Evolutionary conservation across 2,797 vertebrate genomes (phyloP).

Genomic region (Masticophis lateralis): DNA sequence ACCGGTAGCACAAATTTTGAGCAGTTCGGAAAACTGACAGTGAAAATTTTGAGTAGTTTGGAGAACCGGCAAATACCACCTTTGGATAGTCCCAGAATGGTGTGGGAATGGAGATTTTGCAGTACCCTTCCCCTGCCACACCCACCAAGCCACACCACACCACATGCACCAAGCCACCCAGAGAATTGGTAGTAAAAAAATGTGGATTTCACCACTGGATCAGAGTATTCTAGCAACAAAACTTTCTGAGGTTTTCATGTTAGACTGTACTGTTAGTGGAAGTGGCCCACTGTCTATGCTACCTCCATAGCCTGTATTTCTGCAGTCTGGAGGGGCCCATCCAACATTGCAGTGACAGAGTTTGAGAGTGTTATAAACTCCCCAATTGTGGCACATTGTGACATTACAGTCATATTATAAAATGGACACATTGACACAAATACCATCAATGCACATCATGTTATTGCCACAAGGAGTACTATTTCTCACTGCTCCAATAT

Average conservation of each 20-base stretch:
- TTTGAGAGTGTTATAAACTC: constrained; percentile 69
- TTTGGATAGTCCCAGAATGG: too few species aligned
- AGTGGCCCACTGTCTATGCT: constrained; percentile 70
- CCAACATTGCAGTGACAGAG: constrained; percentile 69
- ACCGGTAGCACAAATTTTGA: too few species aligned
- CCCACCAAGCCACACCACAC: too few species aligned
- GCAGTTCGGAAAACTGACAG: constrained; percentile 12
- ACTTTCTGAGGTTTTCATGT: not conserved
- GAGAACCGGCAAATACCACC: too few species aligned
- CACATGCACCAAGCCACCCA: too few species aligned
- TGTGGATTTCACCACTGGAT: not conserved
- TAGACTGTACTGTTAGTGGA: not conserved
- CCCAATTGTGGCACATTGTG: constrained; percentile 50
- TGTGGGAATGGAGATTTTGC: too few species aligned
- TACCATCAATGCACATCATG: constrained; percentile 49
- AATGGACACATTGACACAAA: constrained; percentile 34
- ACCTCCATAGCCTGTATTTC: constrained; percentile 61
- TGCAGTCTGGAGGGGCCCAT: constrained; percentile 68
- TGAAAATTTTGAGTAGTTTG: too few species aligned
- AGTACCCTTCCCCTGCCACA: too few species aligned
- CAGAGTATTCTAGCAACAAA: not conserved
- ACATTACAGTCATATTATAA: constrained; percentile 47
- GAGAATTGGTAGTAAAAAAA: not conserved
- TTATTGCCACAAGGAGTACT: constrained; percentile 55
- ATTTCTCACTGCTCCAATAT: constrained; percentile 63